phyloP scores from a whole-genome alignment of 2,113 vertebrate species.

The Hydropotes inermis region DNA sequence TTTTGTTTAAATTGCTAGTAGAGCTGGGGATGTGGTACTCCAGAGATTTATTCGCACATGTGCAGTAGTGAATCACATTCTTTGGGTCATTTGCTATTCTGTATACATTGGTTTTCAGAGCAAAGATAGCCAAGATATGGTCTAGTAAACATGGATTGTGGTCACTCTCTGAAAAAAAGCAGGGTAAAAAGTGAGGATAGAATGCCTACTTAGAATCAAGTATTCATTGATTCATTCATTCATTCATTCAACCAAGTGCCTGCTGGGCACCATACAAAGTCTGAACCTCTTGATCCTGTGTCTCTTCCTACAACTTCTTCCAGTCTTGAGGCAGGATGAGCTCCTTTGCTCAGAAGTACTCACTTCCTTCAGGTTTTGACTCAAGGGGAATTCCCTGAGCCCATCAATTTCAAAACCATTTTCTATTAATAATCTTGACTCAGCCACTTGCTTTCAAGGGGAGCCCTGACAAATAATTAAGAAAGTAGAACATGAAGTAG shows the following conservation, averaged over 20 bases:
- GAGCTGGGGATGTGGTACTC: not conserved
- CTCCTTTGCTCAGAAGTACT: not conserved
- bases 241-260: not conserved
- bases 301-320: not conserved
- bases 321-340: not conserved
- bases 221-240: not conserved
- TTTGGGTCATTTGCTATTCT: not conserved
- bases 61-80: not conserved
- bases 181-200: not conserved
- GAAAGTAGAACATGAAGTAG: conserved; percentile 11
- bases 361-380: conserved; percentile 15
- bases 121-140: not conserved
- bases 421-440: not conserved
- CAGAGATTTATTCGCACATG: not conserved
- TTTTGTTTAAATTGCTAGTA: not conserved
- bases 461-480: not conserved
- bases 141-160: not conserved
- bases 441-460: not conserved
- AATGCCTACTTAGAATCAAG: not conserved
- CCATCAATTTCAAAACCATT: conserved; percentile 25
- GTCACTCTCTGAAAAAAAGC: not conserved
- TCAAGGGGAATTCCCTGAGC: not conserved
- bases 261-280: not conserved
- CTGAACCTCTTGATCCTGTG: not conserved
- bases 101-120: not conserved